Conservation (phyloP, 2,113 vertebrate species). For the Hylia prasina region DNA sequence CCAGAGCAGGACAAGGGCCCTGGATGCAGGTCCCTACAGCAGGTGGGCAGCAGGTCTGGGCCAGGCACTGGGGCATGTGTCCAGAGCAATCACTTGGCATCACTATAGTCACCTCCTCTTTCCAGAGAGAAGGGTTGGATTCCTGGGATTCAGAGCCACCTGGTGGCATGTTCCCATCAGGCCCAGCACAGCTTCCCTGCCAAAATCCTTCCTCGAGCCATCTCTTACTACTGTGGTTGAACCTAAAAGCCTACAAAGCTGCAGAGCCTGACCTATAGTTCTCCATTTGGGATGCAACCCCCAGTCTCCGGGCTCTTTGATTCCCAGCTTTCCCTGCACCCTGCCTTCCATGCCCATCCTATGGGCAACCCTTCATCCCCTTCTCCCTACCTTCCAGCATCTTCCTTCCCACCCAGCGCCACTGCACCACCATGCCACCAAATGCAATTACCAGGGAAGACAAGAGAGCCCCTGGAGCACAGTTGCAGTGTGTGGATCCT, state of each 20-base stretch:
- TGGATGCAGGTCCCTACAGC: background rate
- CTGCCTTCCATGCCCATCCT: background rate
- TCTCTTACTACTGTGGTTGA: background rate
- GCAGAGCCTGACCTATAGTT: background rate
- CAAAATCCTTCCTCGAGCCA: background rate
- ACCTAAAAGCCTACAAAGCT: background rate
- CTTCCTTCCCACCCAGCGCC: background rate
- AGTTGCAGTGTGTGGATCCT: background rate
- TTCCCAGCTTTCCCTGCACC: background rate
- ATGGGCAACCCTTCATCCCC: accelerated
- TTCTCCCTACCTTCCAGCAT: background rate
- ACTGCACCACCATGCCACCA: background rate
- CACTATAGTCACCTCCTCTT: background rate
- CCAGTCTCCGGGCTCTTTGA: background rate
- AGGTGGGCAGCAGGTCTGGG: background rate
- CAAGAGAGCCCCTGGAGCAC: background rate
- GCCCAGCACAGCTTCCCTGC: background rate
- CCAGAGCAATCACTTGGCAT: background rate
- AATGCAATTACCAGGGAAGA: background rate
- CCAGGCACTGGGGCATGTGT: accelerated
- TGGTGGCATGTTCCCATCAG: conserved; percentile 20
- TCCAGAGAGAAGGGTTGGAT: background rate
- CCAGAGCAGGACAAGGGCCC: background rate
- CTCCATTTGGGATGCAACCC: background rate
- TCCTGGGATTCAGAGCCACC: conserved; percentile 46